Conservation (phyloP, 2,797 vertebrate genomes). For the Liasis olivaceus region DNA sequence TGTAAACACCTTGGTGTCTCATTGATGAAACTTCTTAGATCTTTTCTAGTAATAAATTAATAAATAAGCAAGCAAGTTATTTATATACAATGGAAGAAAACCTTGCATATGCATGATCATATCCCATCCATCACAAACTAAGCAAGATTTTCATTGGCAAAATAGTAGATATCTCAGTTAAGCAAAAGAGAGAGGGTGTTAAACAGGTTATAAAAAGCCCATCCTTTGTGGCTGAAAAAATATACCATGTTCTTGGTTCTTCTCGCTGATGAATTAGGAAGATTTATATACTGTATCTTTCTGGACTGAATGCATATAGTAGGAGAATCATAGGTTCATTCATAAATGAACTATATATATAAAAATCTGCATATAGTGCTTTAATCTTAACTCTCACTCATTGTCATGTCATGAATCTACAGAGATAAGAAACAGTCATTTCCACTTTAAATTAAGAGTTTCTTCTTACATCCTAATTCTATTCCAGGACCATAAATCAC, state of each 20-base stretch:
- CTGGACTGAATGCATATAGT: not conserved
- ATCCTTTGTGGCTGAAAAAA: not conserved
- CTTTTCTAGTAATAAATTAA: not conserved
- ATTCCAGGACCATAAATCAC: not conserved
- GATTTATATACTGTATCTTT: not conserved
- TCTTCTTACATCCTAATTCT: not conserved
- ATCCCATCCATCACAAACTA: not conserved
- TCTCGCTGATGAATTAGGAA: not conserved
- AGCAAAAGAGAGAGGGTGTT: not conserved
- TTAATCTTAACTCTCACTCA: not conserved
- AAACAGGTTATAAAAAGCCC: not conserved
- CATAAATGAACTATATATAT: not conserved
- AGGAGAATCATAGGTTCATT: not conserved
- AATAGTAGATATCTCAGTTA: not conserved
- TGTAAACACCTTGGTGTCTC: slow-evolving; percentile 53
- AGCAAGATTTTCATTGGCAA: not conserved
- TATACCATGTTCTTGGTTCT: too few relatives aligned
- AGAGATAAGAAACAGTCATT: not conserved
- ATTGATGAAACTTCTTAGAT: slow-evolving; percentile 28
- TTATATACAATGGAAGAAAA: not conserved
- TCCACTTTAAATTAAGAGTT: not conserved
- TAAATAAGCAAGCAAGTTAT: not conserved
- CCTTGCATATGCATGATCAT: not conserved
- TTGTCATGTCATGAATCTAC: not conserved
- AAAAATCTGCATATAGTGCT: not conserved